Evolutionary conservation across 2,113 vertebrate species (phyloP).

Genomic region (Pipra filicauda): DNA sequence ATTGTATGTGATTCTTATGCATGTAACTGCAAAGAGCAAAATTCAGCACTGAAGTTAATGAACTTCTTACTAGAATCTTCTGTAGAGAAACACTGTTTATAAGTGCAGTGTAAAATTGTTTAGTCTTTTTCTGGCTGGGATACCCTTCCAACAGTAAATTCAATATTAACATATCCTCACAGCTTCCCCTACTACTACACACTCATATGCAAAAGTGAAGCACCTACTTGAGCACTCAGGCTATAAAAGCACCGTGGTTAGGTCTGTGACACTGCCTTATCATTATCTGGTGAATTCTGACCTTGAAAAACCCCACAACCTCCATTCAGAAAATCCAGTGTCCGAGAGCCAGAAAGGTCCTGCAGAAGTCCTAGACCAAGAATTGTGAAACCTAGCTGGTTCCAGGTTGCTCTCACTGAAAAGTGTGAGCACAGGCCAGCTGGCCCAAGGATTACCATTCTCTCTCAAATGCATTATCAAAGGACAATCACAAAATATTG

Average conservation of each 20-base stretch:
- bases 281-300: background rate
- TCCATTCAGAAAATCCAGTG: background rate
- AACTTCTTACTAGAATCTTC: background rate
- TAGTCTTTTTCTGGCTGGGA: background rate
- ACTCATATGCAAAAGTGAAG: background rate
- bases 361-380: background rate
- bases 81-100: background rate
- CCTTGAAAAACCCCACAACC: background rate
- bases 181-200: background rate
- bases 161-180: background rate
- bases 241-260: background rate
- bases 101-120: background rate
- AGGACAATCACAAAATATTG: background rate
- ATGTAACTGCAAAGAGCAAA: background rate
- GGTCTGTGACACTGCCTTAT: background rate
- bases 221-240: accelerated
- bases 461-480: background rate
- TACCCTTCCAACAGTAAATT: background rate
- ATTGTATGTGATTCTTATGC: background rate
- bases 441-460: background rate
- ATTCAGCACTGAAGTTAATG: background rate
- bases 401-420: background rate
- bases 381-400: background rate
- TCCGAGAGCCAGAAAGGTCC: background rate
- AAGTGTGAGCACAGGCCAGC: background rate